Conservation (phyloP, 2,888 invertebrate genomes). For the Heliconius aoede region DNA sequence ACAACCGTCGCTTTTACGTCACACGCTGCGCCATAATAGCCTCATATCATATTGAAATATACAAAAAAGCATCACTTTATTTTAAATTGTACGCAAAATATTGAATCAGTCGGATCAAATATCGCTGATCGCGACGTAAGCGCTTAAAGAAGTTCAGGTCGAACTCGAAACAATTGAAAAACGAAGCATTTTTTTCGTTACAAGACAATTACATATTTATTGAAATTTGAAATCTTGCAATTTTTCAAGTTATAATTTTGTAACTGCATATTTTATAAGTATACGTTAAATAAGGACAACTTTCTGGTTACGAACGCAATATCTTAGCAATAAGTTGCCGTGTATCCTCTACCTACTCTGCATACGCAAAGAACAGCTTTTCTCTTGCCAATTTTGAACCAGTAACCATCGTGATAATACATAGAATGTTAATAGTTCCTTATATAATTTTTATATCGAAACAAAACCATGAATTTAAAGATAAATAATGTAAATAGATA, state of each 20-base stretch:
- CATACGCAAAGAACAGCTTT: too few species aligned
- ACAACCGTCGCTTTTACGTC: too few species aligned
- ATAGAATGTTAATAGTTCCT: not conserved
- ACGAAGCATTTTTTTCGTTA: not conserved
- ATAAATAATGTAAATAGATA: slow-evolving; percentile 7
- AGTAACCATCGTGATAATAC: not conserved
- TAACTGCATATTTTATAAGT: too few species aligned
- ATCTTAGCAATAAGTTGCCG: too few species aligned
- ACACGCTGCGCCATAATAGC: too few species aligned
- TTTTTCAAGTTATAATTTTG: too few species aligned
- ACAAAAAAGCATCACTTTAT: not conserved
- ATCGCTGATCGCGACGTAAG: slow-evolving; percentile 12
- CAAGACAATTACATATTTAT: not conserved
- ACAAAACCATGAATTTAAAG: not conserved
- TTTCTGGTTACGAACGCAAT: too few species aligned
- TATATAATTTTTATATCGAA: not conserved
- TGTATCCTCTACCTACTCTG: too few species aligned
- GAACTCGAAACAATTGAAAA: slow-evolving; percentile 2
- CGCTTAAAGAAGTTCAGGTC: slow-evolving; percentile 1
- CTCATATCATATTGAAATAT: too few species aligned
- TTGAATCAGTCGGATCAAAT: slow-evolving; percentile 13
- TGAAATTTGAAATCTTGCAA: not conserved
- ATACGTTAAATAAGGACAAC: too few species aligned
- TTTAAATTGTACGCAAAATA: slow-evolving; percentile 5
- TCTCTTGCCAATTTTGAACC: too few species aligned